Evolutionary conservation across 2,797 vertebrate species (phyloP).

Genomic region (Enteromius fasciolatus): DNA sequence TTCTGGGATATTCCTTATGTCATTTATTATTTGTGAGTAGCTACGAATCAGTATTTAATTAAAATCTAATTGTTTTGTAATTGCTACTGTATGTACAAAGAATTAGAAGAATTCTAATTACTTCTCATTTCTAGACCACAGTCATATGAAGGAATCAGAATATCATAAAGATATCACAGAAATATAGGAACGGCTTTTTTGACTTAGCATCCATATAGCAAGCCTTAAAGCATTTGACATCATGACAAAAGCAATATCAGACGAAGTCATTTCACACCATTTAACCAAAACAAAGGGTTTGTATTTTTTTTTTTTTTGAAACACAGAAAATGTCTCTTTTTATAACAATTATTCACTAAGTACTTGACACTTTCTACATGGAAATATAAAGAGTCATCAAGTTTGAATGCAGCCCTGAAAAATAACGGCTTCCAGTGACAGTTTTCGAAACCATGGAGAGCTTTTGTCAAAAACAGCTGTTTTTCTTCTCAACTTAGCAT

Average conservation of each 20-base stretch:
- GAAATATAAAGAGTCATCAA: slow-evolving; percentile 8
- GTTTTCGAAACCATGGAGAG: slow-evolving; percentile 13
- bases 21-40: background rate
- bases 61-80: slow-evolving; percentile 1
- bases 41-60: background rate
- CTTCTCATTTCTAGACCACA: background rate
- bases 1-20: background rate
- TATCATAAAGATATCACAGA: background rate
- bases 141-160: background rate
- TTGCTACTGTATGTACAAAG: too few species aligned
- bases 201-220: background rate
- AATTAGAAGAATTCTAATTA: too few species aligned
- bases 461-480: slow-evolving; percentile 26
- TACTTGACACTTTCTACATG: slow-evolving; percentile 16
- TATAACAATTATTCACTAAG: slow-evolving; percentile 15
- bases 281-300: slow-evolving; percentile 18
- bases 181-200: background rate
- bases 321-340: slow-evolving; percentile 10
- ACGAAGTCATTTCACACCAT: background rate
- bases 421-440: background rate
- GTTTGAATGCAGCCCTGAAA: background rate
- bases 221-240: background rate
- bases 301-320: slow-evolving; percentile 1
- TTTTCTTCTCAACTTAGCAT: slow-evolving; percentile 31
- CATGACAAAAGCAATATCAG: slow-evolving; percentile 15